Conservation (phyloP, 2,797 vertebrate species). For the Oryzias sinensis region DNA sequence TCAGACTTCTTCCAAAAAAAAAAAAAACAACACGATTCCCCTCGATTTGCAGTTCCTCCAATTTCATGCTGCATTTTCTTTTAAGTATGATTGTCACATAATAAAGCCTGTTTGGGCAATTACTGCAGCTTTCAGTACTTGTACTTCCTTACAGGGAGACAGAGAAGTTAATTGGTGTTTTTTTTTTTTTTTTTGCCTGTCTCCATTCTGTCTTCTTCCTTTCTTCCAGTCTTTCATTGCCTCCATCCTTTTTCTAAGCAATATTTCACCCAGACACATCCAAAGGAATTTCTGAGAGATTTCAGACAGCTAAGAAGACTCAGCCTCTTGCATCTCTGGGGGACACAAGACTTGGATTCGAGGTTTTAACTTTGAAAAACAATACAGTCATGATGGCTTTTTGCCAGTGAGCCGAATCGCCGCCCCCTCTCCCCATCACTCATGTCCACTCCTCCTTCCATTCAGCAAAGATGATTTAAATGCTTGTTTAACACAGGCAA, state of each 20-base stretch:
- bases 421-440: slow-evolving; percentile 9
- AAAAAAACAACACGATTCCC: slow-evolving; percentile 39
- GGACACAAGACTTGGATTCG: slow-evolving; percentile 47
- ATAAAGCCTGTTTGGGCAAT: slow-evolving; percentile 79
- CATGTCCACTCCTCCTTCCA: slow-evolving; percentile 23
- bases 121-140: slow-evolving; percentile 71
- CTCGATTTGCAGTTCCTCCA: slow-evolving; percentile 71
- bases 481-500: slow-evolving; percentile 52
- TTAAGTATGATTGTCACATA: slow-evolving; percentile 78
- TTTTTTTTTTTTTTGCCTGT: slow-evolving; percentile 47
- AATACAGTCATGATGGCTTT: slow-evolving; percentile 49
- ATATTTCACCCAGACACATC: slow-evolving; percentile 13
- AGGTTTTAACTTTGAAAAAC: slow-evolving; percentile 63
- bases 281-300: slow-evolving; percentile 56
- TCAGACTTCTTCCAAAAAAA: slow-evolving; percentile 51
- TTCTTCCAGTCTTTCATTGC: slow-evolving; percentile 35
- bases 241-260: slow-evolving; percentile 21
- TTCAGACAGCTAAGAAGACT: slow-evolving; percentile 54
- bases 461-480: slow-evolving; percentile 54
- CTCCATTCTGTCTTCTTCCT: slow-evolving; percentile 43
- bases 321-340: slow-evolving; percentile 44
- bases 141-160: slow-evolving; percentile 76
- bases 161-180: slow-evolving; percentile 70
- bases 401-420: slow-evolving; percentile 44
- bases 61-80: slow-evolving; percentile 72